Percentiles rank a stretch among this genome's conserved stretches.
Evolutionary conservation across 2,113 vertebrate species (phyloP).

Genomic region (Pteronura brasiliensis): DNA sequence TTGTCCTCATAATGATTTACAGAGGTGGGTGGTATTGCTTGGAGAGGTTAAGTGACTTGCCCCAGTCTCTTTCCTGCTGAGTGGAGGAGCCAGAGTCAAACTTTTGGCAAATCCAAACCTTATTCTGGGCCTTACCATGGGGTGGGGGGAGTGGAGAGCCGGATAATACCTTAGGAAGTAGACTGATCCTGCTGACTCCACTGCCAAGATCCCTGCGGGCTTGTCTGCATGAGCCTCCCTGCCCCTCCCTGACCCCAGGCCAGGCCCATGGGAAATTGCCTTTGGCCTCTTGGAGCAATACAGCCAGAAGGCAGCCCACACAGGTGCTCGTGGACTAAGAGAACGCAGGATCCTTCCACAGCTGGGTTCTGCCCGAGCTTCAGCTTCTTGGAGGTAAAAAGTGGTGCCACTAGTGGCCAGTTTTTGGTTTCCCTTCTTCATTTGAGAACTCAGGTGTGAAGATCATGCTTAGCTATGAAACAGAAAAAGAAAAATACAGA

Average conservation of each 20-base stretch:
- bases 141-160: background rate
- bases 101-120: background rate
- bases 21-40: background rate
- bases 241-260: background rate
- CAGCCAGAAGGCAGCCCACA: background rate
- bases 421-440: background rate
- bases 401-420: background rate
- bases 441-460: background rate
- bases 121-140: background rate
- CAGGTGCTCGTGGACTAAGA: background rate
- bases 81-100: background rate
- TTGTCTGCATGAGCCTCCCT: fast-evolving
- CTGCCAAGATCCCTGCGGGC: background rate
- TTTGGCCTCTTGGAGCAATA: background rate
- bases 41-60: background rate
- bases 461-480: background rate
- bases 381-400: background rate
- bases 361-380: background rate
- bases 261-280: fast-evolving
- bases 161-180: background rate
- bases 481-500: too few species aligned
- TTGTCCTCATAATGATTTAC: background rate
- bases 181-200: too few species aligned
- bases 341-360: too few species aligned
- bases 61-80: background rate